These are phyloP conservation scores for Melanotaenia trifasciata DNA, from an alignment of 2,797 vertebrate genomes.

Conservation along the genomic window DNA sequence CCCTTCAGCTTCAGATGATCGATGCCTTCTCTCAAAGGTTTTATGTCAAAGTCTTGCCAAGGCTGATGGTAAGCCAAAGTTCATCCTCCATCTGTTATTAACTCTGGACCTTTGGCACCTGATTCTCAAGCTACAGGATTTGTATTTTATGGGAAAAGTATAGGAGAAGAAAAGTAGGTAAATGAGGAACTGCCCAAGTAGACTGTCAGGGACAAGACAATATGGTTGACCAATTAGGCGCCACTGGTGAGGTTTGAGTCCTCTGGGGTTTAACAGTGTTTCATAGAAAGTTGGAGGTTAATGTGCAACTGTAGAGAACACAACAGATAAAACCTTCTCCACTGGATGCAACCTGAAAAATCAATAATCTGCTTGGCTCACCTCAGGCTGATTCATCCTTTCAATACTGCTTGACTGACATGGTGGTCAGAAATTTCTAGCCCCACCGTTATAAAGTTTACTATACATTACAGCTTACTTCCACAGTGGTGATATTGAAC, in stretches of 20 bases:
- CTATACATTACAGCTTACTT: slow-evolving; percentile 24
- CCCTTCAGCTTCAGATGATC: slow-evolving; percentile 4
- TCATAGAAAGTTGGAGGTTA: slow-evolving; percentile 62
- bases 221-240: slow-evolving; percentile 66
- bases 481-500: slow-evolving; percentile 26
- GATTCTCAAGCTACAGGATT: slow-evolving; percentile 50
- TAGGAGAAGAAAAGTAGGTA: slow-evolving; percentile 32
- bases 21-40: slow-evolving; percentile 9
- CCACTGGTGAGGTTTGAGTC: slow-evolving; percentile 48
- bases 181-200: slow-evolving; percentile 5
- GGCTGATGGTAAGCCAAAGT: slow-evolving; percentile 39
- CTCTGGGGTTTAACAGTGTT: slow-evolving; percentile 47
- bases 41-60: slow-evolving; percentile 27
- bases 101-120: slow-evolving; percentile 13
- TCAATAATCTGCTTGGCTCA: slow-evolving; percentile 57
- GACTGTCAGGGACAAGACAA: slow-evolving; percentile 25
- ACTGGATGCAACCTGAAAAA: slow-evolving; percentile 50
- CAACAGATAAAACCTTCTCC: slow-evolving; percentile 54
- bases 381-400: slow-evolving; percentile 33
- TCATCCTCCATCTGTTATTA: slow-evolving; percentile 31
- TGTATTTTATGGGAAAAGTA: slow-evolving; percentile 44
- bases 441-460: slow-evolving; percentile 27
- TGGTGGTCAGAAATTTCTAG: slow-evolving; percentile 18
- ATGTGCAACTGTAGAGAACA: slow-evolving; percentile 61
- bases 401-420: slow-evolving; percentile 33